Percentiles rank a stretch among this genome's conserved stretches.
phyloP scores from a whole-genome alignment of 2,888 invertebrate genomes.

The Cheilosia vernalis region DNA sequence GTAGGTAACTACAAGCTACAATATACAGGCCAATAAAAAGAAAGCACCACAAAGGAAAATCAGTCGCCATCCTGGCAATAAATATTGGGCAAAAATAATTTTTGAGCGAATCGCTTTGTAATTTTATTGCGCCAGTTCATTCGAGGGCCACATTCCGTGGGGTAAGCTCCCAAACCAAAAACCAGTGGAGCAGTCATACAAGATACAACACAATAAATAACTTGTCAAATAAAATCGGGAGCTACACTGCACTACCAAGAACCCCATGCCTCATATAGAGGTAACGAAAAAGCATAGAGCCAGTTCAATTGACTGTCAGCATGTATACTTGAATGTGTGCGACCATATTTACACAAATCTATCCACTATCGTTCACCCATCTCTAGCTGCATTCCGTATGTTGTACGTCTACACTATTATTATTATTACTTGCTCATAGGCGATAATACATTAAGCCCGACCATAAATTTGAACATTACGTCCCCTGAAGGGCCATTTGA shows the following conservation, averaged over 20 bases:
- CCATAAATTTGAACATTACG: slow-evolving; percentile 71
- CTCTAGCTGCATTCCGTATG: slow-evolving; percentile 68
- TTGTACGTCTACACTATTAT: slow-evolving; percentile 63
- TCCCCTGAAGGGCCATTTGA: slow-evolving; percentile 71
- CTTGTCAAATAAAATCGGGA: slow-evolving; percentile 72
- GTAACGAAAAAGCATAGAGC: slow-evolving; percentile 7
- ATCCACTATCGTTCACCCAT: slow-evolving; percentile 33
- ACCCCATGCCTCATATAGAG: slow-evolving; percentile 16
- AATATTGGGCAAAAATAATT: slow-evolving; percentile 66
- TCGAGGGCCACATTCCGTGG: slow-evolving; percentile 10
- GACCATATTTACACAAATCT: neutral
- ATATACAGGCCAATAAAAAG: slow-evolving; percentile 29
- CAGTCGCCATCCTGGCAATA: slow-evolving; percentile 59
- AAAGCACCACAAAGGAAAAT: slow-evolving; percentile 26
- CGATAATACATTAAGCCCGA: slow-evolving; percentile 71
- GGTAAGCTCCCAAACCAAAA: slow-evolving; percentile 2
- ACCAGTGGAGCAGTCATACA: slow-evolving; percentile 40
- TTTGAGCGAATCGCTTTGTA: slow-evolving; percentile 73
- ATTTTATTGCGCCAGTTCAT: slow-evolving; percentile 62
- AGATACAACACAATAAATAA: slow-evolving; percentile 66
- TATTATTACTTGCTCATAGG: slow-evolving; percentile 74
- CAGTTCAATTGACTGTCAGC: slow-evolving; percentile 54
- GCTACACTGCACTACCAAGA: slow-evolving; percentile 54
- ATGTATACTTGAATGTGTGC: neutral
- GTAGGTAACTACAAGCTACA: neutral